Evolutionary conservation across 1,140 invertebrate species (phyloP).

Genomic region (Argopecten irradians): DNA sequence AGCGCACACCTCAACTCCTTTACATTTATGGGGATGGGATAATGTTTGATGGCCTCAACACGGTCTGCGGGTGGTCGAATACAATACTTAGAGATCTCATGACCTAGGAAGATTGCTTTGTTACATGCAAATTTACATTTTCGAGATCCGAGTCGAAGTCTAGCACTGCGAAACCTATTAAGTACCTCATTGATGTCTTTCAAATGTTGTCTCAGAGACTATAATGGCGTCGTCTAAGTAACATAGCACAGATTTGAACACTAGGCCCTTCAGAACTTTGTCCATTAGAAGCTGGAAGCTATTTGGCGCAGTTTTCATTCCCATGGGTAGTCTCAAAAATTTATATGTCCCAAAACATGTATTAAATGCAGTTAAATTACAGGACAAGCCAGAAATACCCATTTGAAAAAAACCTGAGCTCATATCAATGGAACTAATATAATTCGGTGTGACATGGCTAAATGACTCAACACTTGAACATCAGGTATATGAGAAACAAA

Average conservation of each 20-base stretch:
- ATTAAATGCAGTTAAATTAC: slow-evolving; percentile 16
- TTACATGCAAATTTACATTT: not conserved
- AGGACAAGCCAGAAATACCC: not conserved
- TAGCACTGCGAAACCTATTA: not conserved
- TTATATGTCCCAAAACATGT: slow-evolving; percentile 32
- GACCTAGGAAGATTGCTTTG: not conserved
- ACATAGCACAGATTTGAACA: not conserved
- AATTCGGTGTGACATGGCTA: not conserved
- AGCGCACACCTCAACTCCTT: not conserved
- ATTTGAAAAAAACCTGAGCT: slow-evolving; percentile 31
- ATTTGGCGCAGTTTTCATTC: not conserved
- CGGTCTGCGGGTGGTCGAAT: not conserved
- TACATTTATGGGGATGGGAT: no score
- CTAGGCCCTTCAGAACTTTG: slow-evolving; percentile 27
- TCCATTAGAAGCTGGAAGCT: slow-evolving; percentile 35
- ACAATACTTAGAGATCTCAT: not conserved
- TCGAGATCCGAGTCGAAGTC: not conserved
- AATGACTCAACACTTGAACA: not conserved
- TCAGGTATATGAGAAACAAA: not conserved
- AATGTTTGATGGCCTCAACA: no score
- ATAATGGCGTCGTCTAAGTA: slow-evolving; percentile 32
- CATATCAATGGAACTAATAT: not conserved
- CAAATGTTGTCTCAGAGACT: not conserved
- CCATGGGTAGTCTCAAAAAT: slow-evolving; percentile 29
- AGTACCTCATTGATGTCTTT: slow-evolving; percentile 16